These are phyloP conservation scores for Hofmannophila pseudospretella DNA, from an alignment of 2,888 invertebrate species.

Conservation along the genomic window DNA sequence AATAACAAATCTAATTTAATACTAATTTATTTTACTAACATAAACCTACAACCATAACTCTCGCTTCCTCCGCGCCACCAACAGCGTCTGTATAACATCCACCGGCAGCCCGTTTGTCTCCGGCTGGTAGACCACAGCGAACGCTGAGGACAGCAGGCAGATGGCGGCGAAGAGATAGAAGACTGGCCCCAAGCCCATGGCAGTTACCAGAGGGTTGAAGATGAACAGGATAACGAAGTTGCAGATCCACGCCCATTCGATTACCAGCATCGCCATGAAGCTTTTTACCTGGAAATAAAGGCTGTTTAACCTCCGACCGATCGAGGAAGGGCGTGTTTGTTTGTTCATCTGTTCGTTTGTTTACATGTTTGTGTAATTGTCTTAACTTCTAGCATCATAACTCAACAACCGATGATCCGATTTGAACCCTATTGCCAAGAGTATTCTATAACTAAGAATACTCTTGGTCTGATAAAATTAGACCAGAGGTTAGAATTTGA, in stretches of 20 bases:
- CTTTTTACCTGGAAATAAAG: constrained; percentile 38
- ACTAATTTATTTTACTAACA: neutral
- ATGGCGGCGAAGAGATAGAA: constrained; percentile 47
- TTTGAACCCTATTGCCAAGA: no score
- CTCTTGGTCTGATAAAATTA: no score
- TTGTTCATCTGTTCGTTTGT: no score
- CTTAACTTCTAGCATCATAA: no score
- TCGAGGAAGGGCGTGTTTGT: no score
- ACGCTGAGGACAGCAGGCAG: constrained; percentile 33
- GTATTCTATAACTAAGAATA: no score
- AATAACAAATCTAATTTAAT: neutral
- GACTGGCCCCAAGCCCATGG: constrained; percentile 42
- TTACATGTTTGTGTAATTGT: no score
- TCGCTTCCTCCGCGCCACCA: no score
- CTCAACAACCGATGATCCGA: no score
- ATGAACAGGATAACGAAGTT: constrained; percentile 45
- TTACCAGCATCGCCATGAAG: constrained; percentile 36
- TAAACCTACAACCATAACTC: no score
- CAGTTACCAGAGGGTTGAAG: constrained; percentile 41
- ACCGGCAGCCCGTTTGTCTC: constrained; percentile 46
- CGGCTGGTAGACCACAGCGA: constrained; percentile 31
- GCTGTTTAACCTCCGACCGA: no score
- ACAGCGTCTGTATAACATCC: constrained; percentile 38
- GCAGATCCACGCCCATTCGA: constrained; percentile 50
- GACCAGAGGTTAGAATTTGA: no score